Base-by-base conservation (phyloP, 1,140 invertebrate species). In the Heliconius hermathena region DNA sequence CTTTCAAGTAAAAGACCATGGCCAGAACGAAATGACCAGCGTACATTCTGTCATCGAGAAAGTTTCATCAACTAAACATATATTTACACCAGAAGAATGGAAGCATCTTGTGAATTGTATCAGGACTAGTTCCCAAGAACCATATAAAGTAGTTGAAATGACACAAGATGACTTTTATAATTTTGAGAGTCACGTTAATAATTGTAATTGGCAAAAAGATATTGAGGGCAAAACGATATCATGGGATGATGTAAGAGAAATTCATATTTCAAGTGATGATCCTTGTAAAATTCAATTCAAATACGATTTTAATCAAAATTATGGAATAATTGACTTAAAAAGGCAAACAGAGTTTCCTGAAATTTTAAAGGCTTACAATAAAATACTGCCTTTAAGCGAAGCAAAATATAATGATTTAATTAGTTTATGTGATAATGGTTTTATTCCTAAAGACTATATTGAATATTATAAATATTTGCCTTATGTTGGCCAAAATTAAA, bases 101-200 rank as follows among this genome's bases (percentile, higher is more conserved):
- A 36, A 72, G 20, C 16, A 72, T 38, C 71, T 72, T 20, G 71
- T 72, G 3, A 72, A 72, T 20, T 72, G 71, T 6, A 41, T 22
- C 5, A 72, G 33, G 20, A 72, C 71, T 20, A 72, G 38, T 72
- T 38, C 16, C 9, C 71, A 72, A 38, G 71, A 72, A 72, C 20
- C 71, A 0, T 72, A n/a, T 72, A 72, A 36, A 72, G 71, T 72
- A 8, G 33, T 72, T 20, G 36, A 72, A 20, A 72, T 72, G 71
- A 72, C 71, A n/a, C 71, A 72, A 41, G n/a, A n/a, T 72, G 36
- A 72, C n/a, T 72, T 72, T 72, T 41, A 72, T n/a, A 72, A 72
- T 72, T 72, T 72, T 41, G 33, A 72, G 3, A 41, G 36, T 38
- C 29, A 72, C 2, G 33, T 72, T 20, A 41, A 38, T 72, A 22